A percentile compares a stretch with the other conserved stretches of the same genome.
These are phyloP conservation scores for Caenorhabditis inopinata DNA, from an alignment of 1,140 invertebrate species.

Conservation along the genomic window DNA sequence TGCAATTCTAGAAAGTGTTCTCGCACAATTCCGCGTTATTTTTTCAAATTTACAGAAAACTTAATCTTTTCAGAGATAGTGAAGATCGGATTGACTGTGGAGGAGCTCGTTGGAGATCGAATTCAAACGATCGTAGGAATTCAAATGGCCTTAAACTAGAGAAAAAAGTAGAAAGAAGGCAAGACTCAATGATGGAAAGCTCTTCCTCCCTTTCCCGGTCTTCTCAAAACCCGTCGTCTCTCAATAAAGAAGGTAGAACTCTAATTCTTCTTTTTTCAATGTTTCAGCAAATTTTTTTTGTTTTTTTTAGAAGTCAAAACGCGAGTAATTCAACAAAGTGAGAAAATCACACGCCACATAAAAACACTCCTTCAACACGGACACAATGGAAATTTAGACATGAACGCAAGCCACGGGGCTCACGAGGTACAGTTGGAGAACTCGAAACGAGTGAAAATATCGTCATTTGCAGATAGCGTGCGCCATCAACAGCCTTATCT, in stretches of 20 bases:
- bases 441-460: not conserved
- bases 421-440: not conserved
- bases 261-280: not conserved
- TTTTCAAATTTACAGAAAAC: not conserved
- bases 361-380: slow-evolving; percentile 6
- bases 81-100: not conserved
- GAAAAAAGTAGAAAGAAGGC: slow-evolving; percentile 12
- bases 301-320: not conserved
- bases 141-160: slow-evolving; percentile 1
- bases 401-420: not conserved
- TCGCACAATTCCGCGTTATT: not conserved
- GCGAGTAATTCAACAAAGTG: not conserved
- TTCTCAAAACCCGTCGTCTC: not conserved
- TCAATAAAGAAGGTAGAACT: slow-evolving; percentile 19
- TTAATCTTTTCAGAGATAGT: not conserved
- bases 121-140: not conserved
- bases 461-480: not conserved
- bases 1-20: too few relatives aligned
- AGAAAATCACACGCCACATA: slow-evolving; percentile 18
- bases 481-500: slow-evolving; percentile 15
- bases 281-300: not conserved
- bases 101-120: not conserved
- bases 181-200: slow-evolving; percentile 29
- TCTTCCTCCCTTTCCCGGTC: slow-evolving; percentile 9
- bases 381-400: not conserved